Conservation (phyloP, 2,888 invertebrate genomes). For the Rugalucina vietnamica region DNA sequence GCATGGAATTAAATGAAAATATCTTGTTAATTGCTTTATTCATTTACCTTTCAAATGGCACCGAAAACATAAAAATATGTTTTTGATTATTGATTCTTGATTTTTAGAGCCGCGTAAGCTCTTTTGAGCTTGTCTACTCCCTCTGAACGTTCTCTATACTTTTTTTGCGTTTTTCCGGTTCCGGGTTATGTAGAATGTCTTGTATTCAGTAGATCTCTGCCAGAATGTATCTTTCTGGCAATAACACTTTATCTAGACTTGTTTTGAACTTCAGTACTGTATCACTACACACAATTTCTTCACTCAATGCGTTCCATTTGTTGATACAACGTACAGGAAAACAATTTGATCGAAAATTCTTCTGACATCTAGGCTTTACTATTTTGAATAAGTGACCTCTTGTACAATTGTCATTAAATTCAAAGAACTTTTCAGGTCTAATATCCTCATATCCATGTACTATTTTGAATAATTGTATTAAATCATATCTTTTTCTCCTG, state of each 20-base stretch:
- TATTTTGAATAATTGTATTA: slow-evolving; percentile 1
- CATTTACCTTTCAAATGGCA: no score
- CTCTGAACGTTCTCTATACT: background rate
- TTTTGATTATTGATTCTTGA: no score
- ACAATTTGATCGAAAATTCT: background rate
- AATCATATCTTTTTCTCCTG: slow-evolving; percentile 22
- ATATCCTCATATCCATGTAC: no score
- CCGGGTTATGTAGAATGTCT: background rate
- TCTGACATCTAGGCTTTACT: background rate
- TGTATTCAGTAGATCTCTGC: background rate
- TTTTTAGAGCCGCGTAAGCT: no score
- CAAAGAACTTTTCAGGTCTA: no score
- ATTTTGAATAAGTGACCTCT: slow-evolving; percentile 20
- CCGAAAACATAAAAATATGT: no score
- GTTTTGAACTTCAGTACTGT: background rate
- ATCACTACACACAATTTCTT: slow-evolving; percentile 3
- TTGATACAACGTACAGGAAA: slow-evolving; percentile 3
- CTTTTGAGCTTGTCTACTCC: background rate
- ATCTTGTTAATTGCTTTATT: no score
- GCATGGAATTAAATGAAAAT: no score
- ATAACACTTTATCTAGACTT: background rate
- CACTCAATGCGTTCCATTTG: background rate
- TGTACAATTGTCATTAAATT: no score
- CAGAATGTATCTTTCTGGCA: background rate
- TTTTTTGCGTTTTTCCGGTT: background rate